A percentile compares a stretch with the other conserved stretches of the same genome.
These are phyloP conservation scores for Nomada ruficornis DNA, from an alignment of 2,888 invertebrate species.

Conservation along the genomic window DNA sequence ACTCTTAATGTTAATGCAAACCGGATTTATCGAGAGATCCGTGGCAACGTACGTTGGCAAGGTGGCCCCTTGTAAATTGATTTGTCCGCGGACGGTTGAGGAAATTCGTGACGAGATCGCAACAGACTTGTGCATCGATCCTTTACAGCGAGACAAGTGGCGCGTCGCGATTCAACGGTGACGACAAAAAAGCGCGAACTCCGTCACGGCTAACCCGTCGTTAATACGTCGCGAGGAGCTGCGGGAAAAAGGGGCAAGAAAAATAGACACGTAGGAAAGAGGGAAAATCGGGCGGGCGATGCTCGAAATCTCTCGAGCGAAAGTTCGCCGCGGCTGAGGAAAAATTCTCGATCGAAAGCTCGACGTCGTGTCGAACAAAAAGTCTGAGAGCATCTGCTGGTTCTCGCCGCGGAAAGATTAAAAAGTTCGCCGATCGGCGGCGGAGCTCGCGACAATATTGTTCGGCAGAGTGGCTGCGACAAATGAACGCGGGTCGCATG, in stretches of 20 bases:
- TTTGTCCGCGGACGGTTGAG: too few species aligned
- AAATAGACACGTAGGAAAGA: background rate
- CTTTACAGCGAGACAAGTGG: conserved; percentile 26
- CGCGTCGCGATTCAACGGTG: conserved; percentile 17
- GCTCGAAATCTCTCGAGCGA: conserved; percentile 41
- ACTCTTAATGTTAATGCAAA: too few species aligned
- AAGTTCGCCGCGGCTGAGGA: conserved; percentile 38
- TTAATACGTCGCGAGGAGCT: conserved; percentile 29
- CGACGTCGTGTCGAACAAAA: conserved; percentile 44
- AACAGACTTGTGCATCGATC: background rate
- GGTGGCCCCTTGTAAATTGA: background rate
- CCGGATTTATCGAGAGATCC: background rate
- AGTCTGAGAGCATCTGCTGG: conserved; percentile 63
- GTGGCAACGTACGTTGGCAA: background rate
- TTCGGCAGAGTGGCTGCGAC: conserved; percentile 45
- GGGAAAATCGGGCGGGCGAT: conserved; percentile 27
- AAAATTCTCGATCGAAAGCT: conserved; percentile 37
- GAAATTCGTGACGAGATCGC: background rate
- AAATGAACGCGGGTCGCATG: conserved; percentile 26
- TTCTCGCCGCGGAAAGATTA: conserved; percentile 60
- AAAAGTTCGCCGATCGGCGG: conserved; percentile 58
- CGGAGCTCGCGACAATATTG: conserved; percentile 57
- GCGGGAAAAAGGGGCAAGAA: background rate
- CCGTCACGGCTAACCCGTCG: conserved; percentile 36
- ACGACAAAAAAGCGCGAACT: conserved; percentile 6